Conservation (phyloP, 2,888 invertebrate genomes). For the Tribolium freemani region DNA sequence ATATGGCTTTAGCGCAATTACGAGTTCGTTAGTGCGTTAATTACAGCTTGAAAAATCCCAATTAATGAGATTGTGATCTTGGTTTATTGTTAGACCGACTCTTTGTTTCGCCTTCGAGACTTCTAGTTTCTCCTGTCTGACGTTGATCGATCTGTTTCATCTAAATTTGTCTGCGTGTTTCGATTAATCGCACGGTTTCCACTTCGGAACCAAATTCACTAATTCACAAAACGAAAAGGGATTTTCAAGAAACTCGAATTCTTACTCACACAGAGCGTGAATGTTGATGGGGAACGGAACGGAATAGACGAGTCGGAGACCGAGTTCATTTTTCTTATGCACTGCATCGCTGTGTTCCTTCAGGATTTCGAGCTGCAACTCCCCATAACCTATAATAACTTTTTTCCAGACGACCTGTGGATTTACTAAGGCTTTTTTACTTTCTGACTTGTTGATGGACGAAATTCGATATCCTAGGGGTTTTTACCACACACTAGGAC, state of each 20-base stretch:
- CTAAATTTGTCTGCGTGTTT: constrained; percentile 41
- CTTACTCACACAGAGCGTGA: constrained; percentile 18
- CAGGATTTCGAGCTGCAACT: constrained; percentile 16
- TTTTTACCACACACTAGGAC: constrained; percentile 10
- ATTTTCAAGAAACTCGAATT: constrained; percentile 18
- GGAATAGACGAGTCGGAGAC: constrained; percentile 11
- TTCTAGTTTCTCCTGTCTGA: constrained; percentile 22
- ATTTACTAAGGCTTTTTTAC: constrained; percentile 22
- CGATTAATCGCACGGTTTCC: constrained; percentile 30
- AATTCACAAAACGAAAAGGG: background rate
- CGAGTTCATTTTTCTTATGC: constrained; percentile 6
- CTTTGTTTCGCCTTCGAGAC: constrained; percentile 9
- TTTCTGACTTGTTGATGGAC: constrained; percentile 30
- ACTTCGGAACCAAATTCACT: constrained; percentile 6
- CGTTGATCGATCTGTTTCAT: constrained; percentile 41
- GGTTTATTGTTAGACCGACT: constrained; percentile 2
- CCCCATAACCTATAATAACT: constrained; percentile 34
- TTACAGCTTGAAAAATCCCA: no score
- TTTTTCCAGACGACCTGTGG: constrained; percentile 40
- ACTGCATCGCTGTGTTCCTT: constrained; percentile 1
- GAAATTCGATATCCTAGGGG: constrained; percentile 20
- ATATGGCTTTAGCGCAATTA: constrained; percentile 4
- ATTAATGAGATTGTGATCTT: constrained; percentile 1
- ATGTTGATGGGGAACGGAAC: constrained; percentile 7
- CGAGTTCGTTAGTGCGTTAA: no score